Evolutionary conservation across 2,113 vertebrate species (phyloP), one percentile per base, ranked within the genome.

Genomic region (Chloebia gouldiae): DNA sequence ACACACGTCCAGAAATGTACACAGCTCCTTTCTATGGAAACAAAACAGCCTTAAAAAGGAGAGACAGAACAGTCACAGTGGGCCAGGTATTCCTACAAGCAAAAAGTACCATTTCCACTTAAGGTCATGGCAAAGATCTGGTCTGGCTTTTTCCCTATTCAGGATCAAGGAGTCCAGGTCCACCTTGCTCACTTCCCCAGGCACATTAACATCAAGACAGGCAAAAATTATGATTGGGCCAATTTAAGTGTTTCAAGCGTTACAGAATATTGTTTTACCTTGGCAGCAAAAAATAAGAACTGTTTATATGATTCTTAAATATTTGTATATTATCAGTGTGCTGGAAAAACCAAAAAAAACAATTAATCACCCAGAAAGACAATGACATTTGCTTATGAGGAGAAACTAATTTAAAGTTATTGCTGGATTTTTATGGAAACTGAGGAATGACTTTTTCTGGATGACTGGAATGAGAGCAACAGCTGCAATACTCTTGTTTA

Each of bases 391-490:
- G 21, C 18, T 54, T 69, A 33, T n/a, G 56, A 12, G 20, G 25
- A 71, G 16, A 77, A 84, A 77, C 37, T 44, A 24, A 30, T 65
- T 81, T 61, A 33, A 88, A 88, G 24, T 56, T 86, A 56, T 44
- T 77, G 49, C 7, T 77, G 54, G 3, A 31, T 59, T 92, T 86
- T 88, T 57, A 82, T 13, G 15, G 72, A 88, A 88, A 76, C 24
- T 22, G 40, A 91, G 64, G 60, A 63, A 83, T 86, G 21, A 70
- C 14, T 91, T 88, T 86, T 94, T 21, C 60, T 71, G 56, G 23
- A 73, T 8, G 50, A 87, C 11, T 70, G 18, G 28, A 92, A 75
- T 60, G 27, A 78, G 49, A 95, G 45, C 3, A 4, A 51, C 28
- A 90, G 37, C 27, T 79, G 85, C 63, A 87, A 82, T 39, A 64